Evolutionary conservation across 2,888 invertebrate species (phyloP).

Genomic region (Linyphia triangularis): DNA sequence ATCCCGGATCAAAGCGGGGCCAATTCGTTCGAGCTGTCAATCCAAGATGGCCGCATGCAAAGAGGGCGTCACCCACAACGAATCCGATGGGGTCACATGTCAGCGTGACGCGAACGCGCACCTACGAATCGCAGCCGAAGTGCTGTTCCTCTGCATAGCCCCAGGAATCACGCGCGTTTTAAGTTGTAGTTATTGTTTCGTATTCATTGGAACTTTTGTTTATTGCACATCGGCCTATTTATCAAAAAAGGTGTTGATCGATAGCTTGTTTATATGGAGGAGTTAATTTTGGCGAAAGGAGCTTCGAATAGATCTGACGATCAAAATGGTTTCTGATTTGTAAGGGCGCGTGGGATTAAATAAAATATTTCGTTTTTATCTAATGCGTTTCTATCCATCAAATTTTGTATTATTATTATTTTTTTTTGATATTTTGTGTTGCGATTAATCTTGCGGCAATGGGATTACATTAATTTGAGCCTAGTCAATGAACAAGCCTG

Average conservation of each 20-base stretch:
- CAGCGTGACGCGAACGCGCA: neutral
- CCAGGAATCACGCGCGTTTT: neutral
- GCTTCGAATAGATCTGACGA: neutral
- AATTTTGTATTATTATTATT: neutral
- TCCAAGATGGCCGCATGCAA: conserved; percentile 12
- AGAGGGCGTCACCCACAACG: conserved; percentile 12
- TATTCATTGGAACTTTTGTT: conserved; percentile 1
- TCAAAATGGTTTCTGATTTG: neutral
- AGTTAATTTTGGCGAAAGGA: neutral
- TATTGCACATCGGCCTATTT: neutral
- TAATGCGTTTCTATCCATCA: conserved; percentile 2
- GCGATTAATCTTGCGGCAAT: neutral
- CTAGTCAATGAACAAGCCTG: no score
- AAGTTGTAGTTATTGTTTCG: neutral
- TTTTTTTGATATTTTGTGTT: neutral
- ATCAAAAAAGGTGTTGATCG: neutral
- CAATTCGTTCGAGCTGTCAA: conserved; percentile 22
- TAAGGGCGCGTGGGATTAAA: conserved; percentile 5
- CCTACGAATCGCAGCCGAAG: neutral
- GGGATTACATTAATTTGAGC: no score
- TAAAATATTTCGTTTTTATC: neutral
- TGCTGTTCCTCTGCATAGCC: neutral
- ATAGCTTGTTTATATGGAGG: conserved; percentile 8
- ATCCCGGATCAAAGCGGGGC: conserved; percentile 13
- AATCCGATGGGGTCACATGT: conserved; percentile 3